A percentile compares a stretch with the other conserved stretches of the same genome.
phyloP scores from a whole-genome alignment of 2,888 invertebrate genomes.

The Pyrrhia umbra region DNA sequence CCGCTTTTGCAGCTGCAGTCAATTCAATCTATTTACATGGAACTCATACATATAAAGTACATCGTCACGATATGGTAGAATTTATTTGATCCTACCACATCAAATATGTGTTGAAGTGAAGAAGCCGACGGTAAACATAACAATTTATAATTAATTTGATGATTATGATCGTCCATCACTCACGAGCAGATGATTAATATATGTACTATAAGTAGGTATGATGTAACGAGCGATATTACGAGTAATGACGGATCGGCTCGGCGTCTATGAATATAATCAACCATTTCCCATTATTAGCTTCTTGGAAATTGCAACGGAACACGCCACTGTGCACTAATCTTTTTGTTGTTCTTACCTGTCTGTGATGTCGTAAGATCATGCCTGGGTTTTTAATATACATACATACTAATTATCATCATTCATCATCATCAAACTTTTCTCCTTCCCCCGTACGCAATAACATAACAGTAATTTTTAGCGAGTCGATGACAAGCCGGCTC shows the following conservation, averaged over 20 bases:
- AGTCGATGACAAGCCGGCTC: too few species aligned
- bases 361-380: constrained; percentile 19
- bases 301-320: constrained; percentile 29
- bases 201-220: constrained; percentile 21
- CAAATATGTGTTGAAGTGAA: not conserved
- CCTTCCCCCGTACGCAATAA: too few species aligned
- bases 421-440: too few species aligned
- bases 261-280: constrained; percentile 38
- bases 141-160: not conserved
- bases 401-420: too few species aligned
- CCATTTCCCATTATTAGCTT: constrained; percentile 47
- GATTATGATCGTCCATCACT: not conserved
- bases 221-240: constrained; percentile 27
- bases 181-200: not conserved
- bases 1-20: not conserved
- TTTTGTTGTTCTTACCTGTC: constrained; percentile 24
- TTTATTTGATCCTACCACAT: not conserved
- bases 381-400: not conserved
- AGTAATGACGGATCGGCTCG: constrained; percentile 28
- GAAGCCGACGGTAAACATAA: not conserved
- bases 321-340: constrained; percentile 39
- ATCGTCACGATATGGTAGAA: not conserved
- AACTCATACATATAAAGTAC: not conserved
- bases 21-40: not conserved
- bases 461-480: too few species aligned